Base-by-base conservation (phyloP, 2,113 vertebrate genomes). In the Indicator maculatus region DNA sequence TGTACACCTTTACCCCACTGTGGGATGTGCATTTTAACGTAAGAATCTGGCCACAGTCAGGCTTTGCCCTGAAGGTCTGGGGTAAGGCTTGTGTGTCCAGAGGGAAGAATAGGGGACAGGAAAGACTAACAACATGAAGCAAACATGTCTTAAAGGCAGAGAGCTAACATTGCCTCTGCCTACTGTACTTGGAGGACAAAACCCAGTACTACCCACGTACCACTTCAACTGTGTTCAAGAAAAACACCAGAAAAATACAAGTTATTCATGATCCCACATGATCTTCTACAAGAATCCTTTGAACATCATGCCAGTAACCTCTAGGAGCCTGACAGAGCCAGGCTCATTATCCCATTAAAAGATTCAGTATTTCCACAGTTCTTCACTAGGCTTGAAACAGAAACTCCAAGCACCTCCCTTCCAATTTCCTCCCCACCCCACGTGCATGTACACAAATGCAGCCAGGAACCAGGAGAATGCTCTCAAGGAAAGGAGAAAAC, bases 331-430 rank as follows among this genome's bases (percentile, higher is more conserved):
- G 30, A 17, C 38, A 26, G 23, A 47, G 3, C 39, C 44, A 38
- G 74, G 50, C n/a, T 75, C 18, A 16, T 38, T 19, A 23, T 19
- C 15, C 71, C 8, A 0, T 8, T 5, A 41, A 60, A 55, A 38
- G n/a, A 12, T 13, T 33, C 33, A 28, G 58, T 10, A 52, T 28
- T 8, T 65, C 36, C 72, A 41, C 3, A 24, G 59, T 30, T 73
- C 50, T 10, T 16, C 2, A 38, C 44, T 33, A 52, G 41, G 30
- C 31, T 39, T 66, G 55, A 52, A 78, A 3, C 20, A 69, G 67
- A 83, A 89, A 38, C 0, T 0, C 8, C 4, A 0, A 1, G 0
- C 2, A 2, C 26, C 15, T 61, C 24, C 56, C 26, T 77, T 52
- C 27, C 81, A 47, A 63, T 60, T 5, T 28, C 74, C 79, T 53